These are phyloP conservation scores for Camponotus vicinus DNA, from an alignment of 1,140 invertebrate genomes.

Conservation along the genomic window DNA sequence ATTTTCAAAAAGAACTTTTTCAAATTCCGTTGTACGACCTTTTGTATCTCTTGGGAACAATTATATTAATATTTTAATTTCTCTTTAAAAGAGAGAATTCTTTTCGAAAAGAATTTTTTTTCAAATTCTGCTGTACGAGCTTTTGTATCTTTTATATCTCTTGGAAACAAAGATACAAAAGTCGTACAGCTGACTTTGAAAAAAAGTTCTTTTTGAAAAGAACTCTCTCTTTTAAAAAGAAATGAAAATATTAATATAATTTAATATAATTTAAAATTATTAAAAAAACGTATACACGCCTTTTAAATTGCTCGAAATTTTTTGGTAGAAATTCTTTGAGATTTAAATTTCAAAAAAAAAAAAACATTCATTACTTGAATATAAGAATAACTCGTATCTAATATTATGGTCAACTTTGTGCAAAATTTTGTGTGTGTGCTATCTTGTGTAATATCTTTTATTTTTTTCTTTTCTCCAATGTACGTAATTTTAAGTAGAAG, in stretches of 20 bases:
- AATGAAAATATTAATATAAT: not conserved
- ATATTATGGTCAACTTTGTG: not conserved
- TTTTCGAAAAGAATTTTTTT: too few relatives aligned
- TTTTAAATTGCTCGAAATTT: not conserved
- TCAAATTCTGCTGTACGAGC: too few relatives aligned
- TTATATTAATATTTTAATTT: too few relatives aligned
- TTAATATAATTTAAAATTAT: not conserved
- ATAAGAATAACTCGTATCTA: not conserved
- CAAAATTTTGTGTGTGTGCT: not conserved
- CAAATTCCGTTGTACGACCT: not conserved
- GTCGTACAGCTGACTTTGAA: too few relatives aligned
- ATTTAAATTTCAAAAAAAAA: not conserved
- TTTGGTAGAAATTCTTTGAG: not conserved
- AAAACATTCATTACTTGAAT: not conserved
- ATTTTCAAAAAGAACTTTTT: conserved; percentile 8
- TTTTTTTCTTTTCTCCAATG: not conserved
- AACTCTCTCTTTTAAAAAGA: not conserved
- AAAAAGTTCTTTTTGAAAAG: too few relatives aligned
- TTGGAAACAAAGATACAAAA: too few relatives aligned
- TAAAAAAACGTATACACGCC: not conserved
- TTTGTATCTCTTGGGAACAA: not conserved
- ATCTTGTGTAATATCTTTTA: too few relatives aligned
- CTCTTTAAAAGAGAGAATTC: too few relatives aligned
- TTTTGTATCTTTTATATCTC: too few relatives aligned
- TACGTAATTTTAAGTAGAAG: not conserved